Evolutionary conservation across 2,797 vertebrate species (phyloP), one percentile per base, ranked within the genome.

Genomic region (Arrhamphus sclerolepis): DNA sequence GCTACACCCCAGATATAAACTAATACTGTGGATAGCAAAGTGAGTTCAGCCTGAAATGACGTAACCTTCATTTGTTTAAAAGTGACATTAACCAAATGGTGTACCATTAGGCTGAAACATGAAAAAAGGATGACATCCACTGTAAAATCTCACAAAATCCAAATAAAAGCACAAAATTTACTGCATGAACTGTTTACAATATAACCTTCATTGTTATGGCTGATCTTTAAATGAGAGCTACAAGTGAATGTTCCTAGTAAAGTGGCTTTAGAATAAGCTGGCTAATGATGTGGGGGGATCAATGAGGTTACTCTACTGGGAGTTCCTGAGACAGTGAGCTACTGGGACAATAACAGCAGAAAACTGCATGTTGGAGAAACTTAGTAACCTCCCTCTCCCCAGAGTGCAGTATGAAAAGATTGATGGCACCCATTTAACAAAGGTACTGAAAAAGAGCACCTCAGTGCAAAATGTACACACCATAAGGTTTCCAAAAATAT

Each of bases 231-330:
- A 34, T 20, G 56, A 75, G 65, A 62, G 48, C 48, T 67, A 54
- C n/a, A 70, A 66, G 63, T 41, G 62, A 73, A 62, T 71, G 61
- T 68, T 75, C 65, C 78, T 75, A 80, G 75, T 84, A 78, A 87
- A 89, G 90, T 80, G 83, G 88, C 75, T 91, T 90, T 88, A 75
- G 65, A 82, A 71, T 92, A 93, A 93, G 87, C 87, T 81, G 41
- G 73, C 85, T 92, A 92, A 93, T 92, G 90, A 93, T 91, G 87
- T 83, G 85, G 68, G 40, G 67, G 87, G 90, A 92, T 93, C 90
- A 92, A 93, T 93, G 85, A 71, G 75, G 78, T 31, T 66, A 78
- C 68, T 84, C 90, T 65, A 58, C 78, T 71, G 91, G 89, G 91
- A 91, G 75, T 66, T 53, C 54, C 84, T 74, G 81, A 89, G 85